phyloP scores from a whole-genome alignment of 2,888 invertebrate genomes.

The Chrysolina americana region DNA sequence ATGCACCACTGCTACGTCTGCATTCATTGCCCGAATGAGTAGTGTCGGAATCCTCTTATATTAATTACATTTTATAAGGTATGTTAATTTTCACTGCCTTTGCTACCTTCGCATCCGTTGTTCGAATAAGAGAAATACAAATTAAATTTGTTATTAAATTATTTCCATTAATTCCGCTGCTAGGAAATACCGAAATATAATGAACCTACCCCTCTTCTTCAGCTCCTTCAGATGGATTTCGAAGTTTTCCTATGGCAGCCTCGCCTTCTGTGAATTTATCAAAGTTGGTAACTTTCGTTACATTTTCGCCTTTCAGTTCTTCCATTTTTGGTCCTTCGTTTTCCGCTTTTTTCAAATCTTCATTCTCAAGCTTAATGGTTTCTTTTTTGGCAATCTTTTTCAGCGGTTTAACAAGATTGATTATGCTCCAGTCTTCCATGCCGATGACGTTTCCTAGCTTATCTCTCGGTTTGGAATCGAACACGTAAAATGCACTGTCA shows the following conservation, averaged over 20 bases:
- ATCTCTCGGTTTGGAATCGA: conserved; percentile 66
- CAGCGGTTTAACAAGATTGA: conserved; percentile 36
- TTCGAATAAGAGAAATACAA: too few species aligned
- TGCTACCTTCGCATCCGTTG: too few species aligned
- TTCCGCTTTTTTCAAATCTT: not conserved
- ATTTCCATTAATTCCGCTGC: not conserved
- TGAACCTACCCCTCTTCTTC: conserved; percentile 17
- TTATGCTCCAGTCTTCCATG: conserved; percentile 62
- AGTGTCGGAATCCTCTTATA: too few species aligned
- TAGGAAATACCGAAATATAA: not conserved
- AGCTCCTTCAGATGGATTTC: not conserved
- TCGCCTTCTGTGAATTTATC: conserved; percentile 40
- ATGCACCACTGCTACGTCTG: too few species aligned
- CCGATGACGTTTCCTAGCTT: conserved; percentile 63
- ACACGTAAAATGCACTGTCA: conserved; percentile 61
- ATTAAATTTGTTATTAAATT: too few species aligned
- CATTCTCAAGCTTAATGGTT: not conserved
- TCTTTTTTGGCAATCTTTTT: conserved; percentile 24
- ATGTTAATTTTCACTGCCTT: too few species aligned
- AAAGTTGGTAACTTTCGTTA: conserved; percentile 26
- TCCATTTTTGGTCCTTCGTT: conserved; percentile 4
- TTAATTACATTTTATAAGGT: too few species aligned
- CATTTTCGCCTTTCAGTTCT: conserved; percentile 18
- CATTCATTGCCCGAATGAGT: too few species aligned
- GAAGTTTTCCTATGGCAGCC: not conserved